Base-by-base conservation (phyloP, 2,888 invertebrate species). In the Steromphala cineraria region DNA sequence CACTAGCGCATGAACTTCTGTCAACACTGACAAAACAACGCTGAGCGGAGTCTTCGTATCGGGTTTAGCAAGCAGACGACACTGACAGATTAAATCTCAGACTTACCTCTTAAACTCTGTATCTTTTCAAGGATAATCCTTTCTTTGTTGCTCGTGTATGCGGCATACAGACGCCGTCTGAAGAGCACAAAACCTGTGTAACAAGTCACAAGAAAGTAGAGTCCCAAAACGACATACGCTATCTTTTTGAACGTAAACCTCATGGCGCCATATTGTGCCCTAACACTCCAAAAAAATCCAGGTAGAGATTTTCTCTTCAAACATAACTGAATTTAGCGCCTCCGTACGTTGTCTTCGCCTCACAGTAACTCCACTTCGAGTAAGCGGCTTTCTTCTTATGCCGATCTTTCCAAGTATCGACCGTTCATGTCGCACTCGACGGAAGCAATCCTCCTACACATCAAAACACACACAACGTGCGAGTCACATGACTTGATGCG, bases 131-230 rank as follows among this genome's bases (percentile, higher is more conserved):
- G 53, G n/a, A 85, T 74, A 62, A 79, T 31, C 78, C 78, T 80
- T 36, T 85, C 82, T n/a, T 83, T 82, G 24, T 80, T 78, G 28
- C 75, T 67, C 21, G 67, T 71, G 46, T 77, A 46, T 31, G 28
- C 67, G 52, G 52, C 15, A 52, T 75, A 52, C 4, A 75, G 75
- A 52, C 75, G 46, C 75, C 75, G 53, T 17, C 56, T 79, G 17
- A 84, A 80, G 62, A 90, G 83, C 77, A 89, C 85, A 83, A 89
- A 92, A 24, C 90, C 90, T 2, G 91, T 90, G 82, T 90, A 91
- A 78, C 90, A 90, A 7, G 91, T 90, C 19, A 91, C 85, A 13
- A 91, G 79, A 75, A 90, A 88, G 79, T 92, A 92, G 15, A 87
- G 77, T 36, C 87, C 86, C 46, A 92, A 83, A 71, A 90, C 85